These are phyloP conservation scores for Leptothorax acervorum DNA, from an alignment of 2,888 invertebrate species.

Conservation along the genomic window DNA sequence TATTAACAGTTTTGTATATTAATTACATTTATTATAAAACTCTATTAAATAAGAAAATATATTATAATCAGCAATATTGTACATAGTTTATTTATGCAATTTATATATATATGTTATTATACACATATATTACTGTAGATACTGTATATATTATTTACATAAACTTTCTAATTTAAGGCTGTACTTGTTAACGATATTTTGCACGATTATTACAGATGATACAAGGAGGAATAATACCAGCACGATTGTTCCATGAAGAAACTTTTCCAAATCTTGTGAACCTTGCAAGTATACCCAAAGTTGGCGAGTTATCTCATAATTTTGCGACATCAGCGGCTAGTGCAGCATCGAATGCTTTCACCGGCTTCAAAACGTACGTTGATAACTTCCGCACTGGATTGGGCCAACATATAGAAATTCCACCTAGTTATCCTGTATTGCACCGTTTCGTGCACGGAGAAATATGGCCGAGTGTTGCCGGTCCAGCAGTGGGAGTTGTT, in stretches of 20 bases:
- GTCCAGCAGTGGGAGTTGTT: too few relatives aligned
- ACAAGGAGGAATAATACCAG: neutral
- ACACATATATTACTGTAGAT: neutral
- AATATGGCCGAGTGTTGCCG: neutral
- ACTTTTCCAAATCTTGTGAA: neutral
- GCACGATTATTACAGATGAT: conserved; percentile 26
- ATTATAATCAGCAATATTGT: neutral
- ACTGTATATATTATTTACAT: neutral
- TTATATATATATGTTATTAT: neutral
- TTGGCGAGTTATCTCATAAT: neutral
- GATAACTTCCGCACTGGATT: neutral
- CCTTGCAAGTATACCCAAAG: neutral
- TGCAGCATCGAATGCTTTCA: neutral
- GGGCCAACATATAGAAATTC: neutral
- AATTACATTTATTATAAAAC: neutral
- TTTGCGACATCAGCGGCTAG: neutral
- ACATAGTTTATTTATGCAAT: neutral
- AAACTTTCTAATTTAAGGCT: neutral
- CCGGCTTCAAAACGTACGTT: neutral
- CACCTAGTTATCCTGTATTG: neutral
- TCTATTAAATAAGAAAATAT: neutral
- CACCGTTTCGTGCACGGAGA: neutral
- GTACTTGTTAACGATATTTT: neutral
- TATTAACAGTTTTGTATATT: neutral
- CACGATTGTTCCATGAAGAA: neutral